phyloP scores from a whole-genome alignment of 2,888 invertebrate genomes.

The Meloe dianella region DNA sequence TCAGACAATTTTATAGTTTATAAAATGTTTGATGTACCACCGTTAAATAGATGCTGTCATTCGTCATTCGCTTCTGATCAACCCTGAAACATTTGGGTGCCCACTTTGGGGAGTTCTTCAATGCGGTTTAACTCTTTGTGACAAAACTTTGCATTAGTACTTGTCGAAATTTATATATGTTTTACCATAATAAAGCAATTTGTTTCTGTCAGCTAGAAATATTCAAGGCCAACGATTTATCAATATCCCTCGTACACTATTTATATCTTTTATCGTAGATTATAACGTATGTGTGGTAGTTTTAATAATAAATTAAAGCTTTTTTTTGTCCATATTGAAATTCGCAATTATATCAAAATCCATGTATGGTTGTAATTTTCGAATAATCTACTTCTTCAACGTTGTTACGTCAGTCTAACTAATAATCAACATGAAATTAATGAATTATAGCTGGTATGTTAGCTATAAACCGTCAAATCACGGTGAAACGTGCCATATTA shows the following conservation, averaged over 20 bases:
- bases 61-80: too few species aligned
- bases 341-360: not conserved
- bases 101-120: too few species aligned
- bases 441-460: constrained; percentile 8
- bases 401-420: not conserved
- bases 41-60: too few species aligned
- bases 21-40: too few species aligned
- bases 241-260: not conserved
- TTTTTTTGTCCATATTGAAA: not conserved
- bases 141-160: too few species aligned
- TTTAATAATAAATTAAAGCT: not conserved
- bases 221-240: too few species aligned
- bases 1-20: too few species aligned
- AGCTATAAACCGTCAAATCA: constrained; percentile 11
- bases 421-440: constrained; percentile 10
- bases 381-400: not conserved
- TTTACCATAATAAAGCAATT: too few species aligned
- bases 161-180: too few species aligned
- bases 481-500: constrained; percentile 6
- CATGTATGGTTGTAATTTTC: not conserved
- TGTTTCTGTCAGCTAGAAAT: too few species aligned
- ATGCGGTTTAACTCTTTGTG: too few species aligned
- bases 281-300: not conserved
- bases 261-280: not conserved
- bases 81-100: too few species aligned